Percentiles rank a stretch among this genome's conserved stretches.
Conservation (phyloP, 2,888 invertebrate genomes). For the Caenorhabditis sulstoni region DNA sequence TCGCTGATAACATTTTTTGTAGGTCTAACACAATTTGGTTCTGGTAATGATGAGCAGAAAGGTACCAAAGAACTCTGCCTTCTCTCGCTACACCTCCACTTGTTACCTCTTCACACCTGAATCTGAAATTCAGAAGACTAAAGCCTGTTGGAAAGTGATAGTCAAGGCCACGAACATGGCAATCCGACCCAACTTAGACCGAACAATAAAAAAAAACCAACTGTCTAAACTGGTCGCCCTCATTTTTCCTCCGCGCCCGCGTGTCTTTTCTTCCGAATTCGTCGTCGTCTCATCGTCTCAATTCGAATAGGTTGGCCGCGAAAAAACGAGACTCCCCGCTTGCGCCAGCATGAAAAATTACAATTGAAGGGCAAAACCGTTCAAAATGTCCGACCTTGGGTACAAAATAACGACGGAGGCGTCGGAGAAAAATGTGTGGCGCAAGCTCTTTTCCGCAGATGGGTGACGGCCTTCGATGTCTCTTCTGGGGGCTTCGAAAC, state of each 20-base stretch:
- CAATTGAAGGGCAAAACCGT: slow-evolving; percentile 59
- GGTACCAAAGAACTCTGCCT: neutral
- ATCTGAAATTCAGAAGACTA: too few relatives aligned
- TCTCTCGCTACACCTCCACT: neutral
- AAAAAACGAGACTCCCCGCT: slow-evolving; percentile 46
- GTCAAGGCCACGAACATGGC: slow-evolving; percentile 32
- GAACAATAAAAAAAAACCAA: slow-evolving; percentile 48
- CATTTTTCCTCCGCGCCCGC: slow-evolving; percentile 17
- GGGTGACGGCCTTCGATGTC: slow-evolving; percentile 50
- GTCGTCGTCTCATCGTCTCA: slow-evolving; percentile 34
- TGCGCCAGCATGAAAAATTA: slow-evolving; percentile 47
- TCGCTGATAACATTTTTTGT: slow-evolving; percentile 41
- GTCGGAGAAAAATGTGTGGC: slow-evolving; percentile 41
- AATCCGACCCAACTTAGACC: neutral
- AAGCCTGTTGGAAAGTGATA: slow-evolving; percentile 20
- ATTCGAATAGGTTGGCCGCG: slow-evolving; percentile 53
- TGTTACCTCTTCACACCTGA: neutral
- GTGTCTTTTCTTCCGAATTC: slow-evolving; percentile 16
- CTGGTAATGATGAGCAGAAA: neutral
- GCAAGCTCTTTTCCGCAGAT: slow-evolving; percentile 55
- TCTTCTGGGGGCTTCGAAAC: slow-evolving; percentile 53
- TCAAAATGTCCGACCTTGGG: slow-evolving; percentile 57
- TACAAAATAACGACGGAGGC: slow-evolving; percentile 49
- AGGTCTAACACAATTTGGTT: slow-evolving; percentile 15
- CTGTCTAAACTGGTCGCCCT: slow-evolving; percentile 38